phyloP scores from a whole-genome alignment of 92 coral and sea anemone genomes.

The Hydrozoanthus gracilis region DNA sequence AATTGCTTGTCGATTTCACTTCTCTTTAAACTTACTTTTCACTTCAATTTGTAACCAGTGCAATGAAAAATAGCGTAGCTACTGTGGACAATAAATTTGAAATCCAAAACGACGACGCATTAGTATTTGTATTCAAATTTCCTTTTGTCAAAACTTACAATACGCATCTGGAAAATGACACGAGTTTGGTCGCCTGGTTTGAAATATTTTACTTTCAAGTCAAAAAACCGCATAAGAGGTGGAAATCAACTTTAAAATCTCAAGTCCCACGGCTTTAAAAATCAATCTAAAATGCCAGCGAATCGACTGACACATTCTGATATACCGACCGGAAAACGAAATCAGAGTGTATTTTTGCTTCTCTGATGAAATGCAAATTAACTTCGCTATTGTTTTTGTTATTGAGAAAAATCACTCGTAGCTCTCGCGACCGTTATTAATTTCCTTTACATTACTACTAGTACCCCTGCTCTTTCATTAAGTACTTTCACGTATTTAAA shows the following conservation, averaged over 20 bases:
- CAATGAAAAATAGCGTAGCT: not conserved
- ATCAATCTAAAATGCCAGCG: conserved; percentile 32
- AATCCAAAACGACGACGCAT: conserved; percentile 61
- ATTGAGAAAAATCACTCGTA: conserved; percentile 55
- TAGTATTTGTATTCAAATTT: conserved; percentile 82
- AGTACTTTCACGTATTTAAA: conserved; percentile 39
- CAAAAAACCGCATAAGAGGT: not conserved
- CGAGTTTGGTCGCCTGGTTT: conserved; percentile 34
- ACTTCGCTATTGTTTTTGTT: conserved; percentile 61
- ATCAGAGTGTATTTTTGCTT: conserved; percentile 47
- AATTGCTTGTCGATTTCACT: conserved; percentile 33
- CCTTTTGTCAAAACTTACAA: conserved; percentile 61
- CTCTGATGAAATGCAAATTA: conserved; percentile 59
- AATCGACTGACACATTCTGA: conserved; percentile 44
- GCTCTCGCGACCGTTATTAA: conserved; percentile 59
- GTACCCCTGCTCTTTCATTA: conserved; percentile 38
- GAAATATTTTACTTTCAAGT: not conserved
- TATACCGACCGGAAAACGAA: conserved; percentile 53
- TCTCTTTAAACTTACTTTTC: conserved; percentile 10
- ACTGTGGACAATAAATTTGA: conserved; percentile 45
- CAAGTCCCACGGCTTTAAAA: conserved; percentile 8
- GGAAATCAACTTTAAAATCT: conserved; percentile 20
- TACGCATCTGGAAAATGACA: conserved; percentile 51
- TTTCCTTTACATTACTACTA: conserved; percentile 34
- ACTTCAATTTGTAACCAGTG: not conserved